A percentile compares a stretch with the other conserved stretches of the same genome.
Conservation (phyloP, 1,140 invertebrate species). For the Oppia nitens region DNA sequence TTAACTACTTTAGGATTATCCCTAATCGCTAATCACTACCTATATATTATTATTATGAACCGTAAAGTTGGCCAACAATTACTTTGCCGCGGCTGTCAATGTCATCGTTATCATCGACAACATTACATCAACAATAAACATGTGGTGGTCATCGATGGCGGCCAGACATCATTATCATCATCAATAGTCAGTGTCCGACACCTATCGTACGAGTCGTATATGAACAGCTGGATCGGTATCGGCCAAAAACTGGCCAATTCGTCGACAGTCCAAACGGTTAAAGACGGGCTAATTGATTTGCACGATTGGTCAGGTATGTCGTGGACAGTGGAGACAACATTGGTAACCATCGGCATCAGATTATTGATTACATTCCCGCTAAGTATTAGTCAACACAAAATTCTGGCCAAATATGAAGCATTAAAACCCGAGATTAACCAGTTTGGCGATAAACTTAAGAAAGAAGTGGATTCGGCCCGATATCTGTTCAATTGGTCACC, state of each 20-base stretch:
- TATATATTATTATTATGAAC: too few relatives aligned
- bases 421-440: constrained; percentile 50
- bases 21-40: too few relatives aligned
- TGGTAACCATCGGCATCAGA: constrained; percentile 47
- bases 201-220: too few relatives aligned
- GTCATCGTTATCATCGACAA: too few relatives aligned
- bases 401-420: constrained; percentile 51
- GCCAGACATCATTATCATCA: too few relatives aligned
- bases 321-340: constrained; percentile 61
- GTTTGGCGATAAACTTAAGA: constrained; percentile 46
- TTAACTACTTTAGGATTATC: too few relatives aligned
- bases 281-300: constrained; percentile 24
- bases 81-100: too few relatives aligned
- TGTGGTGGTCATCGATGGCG: too few relatives aligned
- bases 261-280: constrained; percentile 7
- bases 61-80: too few relatives aligned
- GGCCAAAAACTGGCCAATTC: constrained; percentile 10
- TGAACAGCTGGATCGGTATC: too few relatives aligned
- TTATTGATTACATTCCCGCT: constrained; percentile 50
- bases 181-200: too few relatives aligned
- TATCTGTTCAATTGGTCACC: constrained; percentile 49
- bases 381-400: constrained; percentile 47
- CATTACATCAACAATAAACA: too few relatives aligned
- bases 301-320: constrained; percentile 52
- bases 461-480: constrained; percentile 46